Evolutionary conservation across 2,888 invertebrate genomes (phyloP).

Genomic region (Sphecodes monilicornis): DNA sequence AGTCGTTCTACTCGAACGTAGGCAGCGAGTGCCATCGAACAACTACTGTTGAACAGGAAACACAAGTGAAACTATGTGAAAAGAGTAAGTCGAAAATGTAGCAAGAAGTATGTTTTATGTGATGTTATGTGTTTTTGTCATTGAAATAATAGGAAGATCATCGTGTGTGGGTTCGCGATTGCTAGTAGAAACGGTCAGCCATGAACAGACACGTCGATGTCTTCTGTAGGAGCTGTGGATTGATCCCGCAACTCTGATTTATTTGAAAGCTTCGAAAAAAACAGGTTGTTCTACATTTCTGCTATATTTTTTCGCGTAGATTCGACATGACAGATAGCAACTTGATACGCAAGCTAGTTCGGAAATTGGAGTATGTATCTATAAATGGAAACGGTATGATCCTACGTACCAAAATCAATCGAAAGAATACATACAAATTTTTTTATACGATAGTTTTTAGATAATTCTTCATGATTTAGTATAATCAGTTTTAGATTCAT

Average conservation of each 20-base stretch:
- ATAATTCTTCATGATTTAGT: too few relatives aligned
- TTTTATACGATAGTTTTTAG: too few relatives aligned
- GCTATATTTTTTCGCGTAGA: neutral
- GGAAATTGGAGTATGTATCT: slow-evolving; percentile 2
- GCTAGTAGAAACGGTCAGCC: neutral
- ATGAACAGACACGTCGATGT: neutral
- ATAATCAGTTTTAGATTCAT: too few relatives aligned
- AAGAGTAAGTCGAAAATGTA: neutral
- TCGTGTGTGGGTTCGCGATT: neutral
- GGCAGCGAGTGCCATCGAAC: neutral
- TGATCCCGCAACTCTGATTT: neutral
- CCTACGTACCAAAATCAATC: neutral
- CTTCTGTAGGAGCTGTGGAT: neutral
- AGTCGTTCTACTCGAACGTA: neutral
- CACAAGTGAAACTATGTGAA: neutral
- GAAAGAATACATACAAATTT: neutral
- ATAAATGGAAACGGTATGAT: neutral
- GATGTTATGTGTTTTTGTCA: neutral
- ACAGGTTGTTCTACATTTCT: neutral
- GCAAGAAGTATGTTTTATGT: neutral
- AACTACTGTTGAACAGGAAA: neutral
- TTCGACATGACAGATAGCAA: neutral
- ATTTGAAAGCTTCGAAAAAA: neutral
- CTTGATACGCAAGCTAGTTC: neutral
- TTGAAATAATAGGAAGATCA: neutral